Base-by-base conservation (phyloP, 1,140 invertebrate species). In the Mactra quadrangularis region DNA sequence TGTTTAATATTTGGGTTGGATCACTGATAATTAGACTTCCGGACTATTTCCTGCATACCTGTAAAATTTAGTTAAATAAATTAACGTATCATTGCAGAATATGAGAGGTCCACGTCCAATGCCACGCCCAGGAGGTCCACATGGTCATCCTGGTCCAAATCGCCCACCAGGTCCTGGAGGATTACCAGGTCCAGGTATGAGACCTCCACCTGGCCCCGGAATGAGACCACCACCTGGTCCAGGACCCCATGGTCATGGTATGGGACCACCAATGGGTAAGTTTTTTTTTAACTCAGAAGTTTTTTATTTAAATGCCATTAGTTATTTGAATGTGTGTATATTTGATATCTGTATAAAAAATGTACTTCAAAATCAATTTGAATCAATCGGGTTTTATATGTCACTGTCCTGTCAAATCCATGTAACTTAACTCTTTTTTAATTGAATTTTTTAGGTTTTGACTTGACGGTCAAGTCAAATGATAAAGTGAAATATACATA, bases 71-170 rank as follows among this genome's bases (percentile, higher is more conserved):
- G n/a, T n/a, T n/a, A n/a, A n/a, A n/a, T n/a, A n/a, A n/a, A n/a
- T n/a, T n/a, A n/a, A n/a, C n/a, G n/a, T n/a, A 62, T 38, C 22
- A 45, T 64, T 81, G 11, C 55, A 81, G 77, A 81, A 81, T 33
- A 81, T 81, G 77, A 55, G 77, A 81, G 77, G 77, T 53, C 77
- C 77, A 45, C 60, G 77, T 2, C 77, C 77, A 59, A 81, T 81
- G 77, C 77, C 60, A 55, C 77, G 77, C 59, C 77, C 64, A 55
- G 77, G 64, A 59, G 77, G 77, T n/a, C 77, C 77, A 9, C 83
- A 85, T 29, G 76, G 85, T 25, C 71, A 57, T 1, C 75, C 74
- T 25, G 82, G 82, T 27, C 82, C 82, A 47, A 53, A 53, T 15
- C 60, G 86, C 17, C 75, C 64, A n/a, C 62, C 74, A 3, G 62